Evolutionary conservation across 2,113 vertebrate species (phyloP), one percentile per base, ranked within the genome.

Genomic region (Psilopogon haemacephalus): DNA sequence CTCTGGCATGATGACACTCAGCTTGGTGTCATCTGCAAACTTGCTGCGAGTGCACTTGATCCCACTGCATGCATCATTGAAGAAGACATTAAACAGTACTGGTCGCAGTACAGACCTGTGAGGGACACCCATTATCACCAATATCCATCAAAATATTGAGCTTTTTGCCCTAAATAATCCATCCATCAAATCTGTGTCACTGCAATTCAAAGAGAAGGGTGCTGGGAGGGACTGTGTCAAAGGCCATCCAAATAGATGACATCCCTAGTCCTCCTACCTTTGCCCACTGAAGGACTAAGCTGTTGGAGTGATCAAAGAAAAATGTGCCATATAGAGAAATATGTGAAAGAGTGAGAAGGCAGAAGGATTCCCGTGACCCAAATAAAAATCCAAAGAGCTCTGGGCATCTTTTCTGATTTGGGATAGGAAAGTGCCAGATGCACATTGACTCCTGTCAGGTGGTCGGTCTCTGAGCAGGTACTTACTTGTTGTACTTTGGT

Each of bases 121-220:
- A 33, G n/a, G 50, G 35, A 79, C 9, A 30, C 3, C 2, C 30
- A 12, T 82, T 23, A 2, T 59, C 54, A 50, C 21, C 3, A 7
- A 1, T 86, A 42, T 50, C 76, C 28, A 28, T 64, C 44, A 0
- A 0, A 28, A 76, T 55, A 44, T 19, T 2, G 8, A 68, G 16
- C 26, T 0, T 0, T 75, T 90, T 48, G 63, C 37, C 32, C 48
- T 48, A 20, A 48, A 48, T 48, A 48, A 20, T 11, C 20, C 23
- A 24, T 50, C 48, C 23, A 50, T 50, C 48, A 50, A 26, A 50
- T 50, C 48, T 50, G 12, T 50, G 12, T 50, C 23, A 24, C 48
- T 50, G 48, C 48, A 50, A 50, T 26, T 50, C 48, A 50, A 26
- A 50, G 23, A 50, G 23, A 50, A 50, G 48, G 48, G 24, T 50